phyloP scores from a whole-genome alignment of 2,797 vertebrate genomes.

The Apogon talboti region DNA sequence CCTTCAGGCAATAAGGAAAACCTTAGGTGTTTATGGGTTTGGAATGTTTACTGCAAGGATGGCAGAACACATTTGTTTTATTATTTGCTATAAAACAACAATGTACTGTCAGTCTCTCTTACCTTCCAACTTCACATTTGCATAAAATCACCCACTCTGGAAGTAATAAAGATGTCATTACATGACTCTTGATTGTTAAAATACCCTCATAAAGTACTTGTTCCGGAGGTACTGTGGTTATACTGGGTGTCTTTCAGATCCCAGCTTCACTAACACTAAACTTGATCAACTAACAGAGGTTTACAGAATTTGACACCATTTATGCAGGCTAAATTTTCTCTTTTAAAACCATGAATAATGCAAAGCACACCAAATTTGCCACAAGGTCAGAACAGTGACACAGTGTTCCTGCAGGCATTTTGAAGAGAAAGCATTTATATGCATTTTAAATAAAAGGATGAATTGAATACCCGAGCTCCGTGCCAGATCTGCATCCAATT shows the following conservation, averaged over 20 bases:
- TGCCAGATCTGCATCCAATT: slow-evolving; percentile 18
- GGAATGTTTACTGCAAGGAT: slow-evolving; percentile 22
- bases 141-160: slow-evolving; percentile 16
- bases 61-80: slow-evolving; percentile 24
- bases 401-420: slow-evolving; percentile 46
- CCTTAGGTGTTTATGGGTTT: slow-evolving; percentile 33
- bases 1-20: slow-evolving; percentile 31
- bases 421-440: slow-evolving; percentile 43
- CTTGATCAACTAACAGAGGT: neutral
- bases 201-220: neutral
- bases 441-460: slow-evolving; percentile 46
- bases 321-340: slow-evolving; percentile 7
- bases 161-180: neutral
- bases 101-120: slow-evolving; percentile 1
- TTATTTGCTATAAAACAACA: slow-evolving; percentile 21
- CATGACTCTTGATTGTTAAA: neutral
- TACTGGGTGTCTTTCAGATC: neutral
- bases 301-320: neutral
- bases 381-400: slow-evolving; percentile 48
- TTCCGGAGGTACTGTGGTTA: neutral
- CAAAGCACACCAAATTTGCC: slow-evolving; percentile 20
- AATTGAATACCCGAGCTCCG: slow-evolving; percentile 8
- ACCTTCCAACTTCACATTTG: slow-evolving; percentile 3
- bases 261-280: neutral
- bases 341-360: slow-evolving; percentile 52